phyloP scores from a whole-genome alignment of 2,888 invertebrate species.

The Girardia tigrina region DNA sequence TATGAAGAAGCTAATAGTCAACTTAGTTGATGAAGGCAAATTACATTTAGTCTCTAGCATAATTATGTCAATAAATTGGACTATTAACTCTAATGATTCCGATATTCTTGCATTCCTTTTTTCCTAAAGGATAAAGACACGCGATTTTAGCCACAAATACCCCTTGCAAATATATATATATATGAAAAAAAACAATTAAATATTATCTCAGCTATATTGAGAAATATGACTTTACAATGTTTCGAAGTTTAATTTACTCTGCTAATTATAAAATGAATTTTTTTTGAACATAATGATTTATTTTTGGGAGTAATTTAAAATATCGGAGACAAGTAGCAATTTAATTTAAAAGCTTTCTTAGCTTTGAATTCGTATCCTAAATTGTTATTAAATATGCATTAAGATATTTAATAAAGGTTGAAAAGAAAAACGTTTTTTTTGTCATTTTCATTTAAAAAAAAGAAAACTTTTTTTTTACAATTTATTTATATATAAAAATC shows the following conservation, averaged over 20 bases:
- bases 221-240: slow-evolving; percentile 14
- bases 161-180: slow-evolving; percentile 7
- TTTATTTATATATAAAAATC: too few species aligned
- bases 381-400: slow-evolving; percentile 23
- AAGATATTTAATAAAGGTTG: slow-evolving; percentile 5
- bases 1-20: slow-evolving; percentile 7
- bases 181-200: slow-evolving; percentile 13
- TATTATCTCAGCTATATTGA: slow-evolving; percentile 23
- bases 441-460: too few species aligned
- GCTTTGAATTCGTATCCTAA: slow-evolving; percentile 13
- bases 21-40: not conserved
- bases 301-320: slow-evolving; percentile 23
- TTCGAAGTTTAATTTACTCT: slow-evolving; percentile 19
- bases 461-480: too few species aligned
- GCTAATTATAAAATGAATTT: slow-evolving; percentile 18
- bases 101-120: not conserved
- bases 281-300: slow-evolving; percentile 19
- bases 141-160: slow-evolving; percentile 20
- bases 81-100: slow-evolving; percentile 23
- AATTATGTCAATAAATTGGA: slow-evolving; percentile 18
- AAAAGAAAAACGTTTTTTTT: not conserved
- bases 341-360: slow-evolving; percentile 18
- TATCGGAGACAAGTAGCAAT: slow-evolving; percentile 19
- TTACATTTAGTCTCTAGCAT: slow-evolving; percentile 18
- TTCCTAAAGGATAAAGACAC: not conserved